Base-by-base conservation (phyloP, 2,113 vertebrate genomes). In the Corvus cornix region DNA sequence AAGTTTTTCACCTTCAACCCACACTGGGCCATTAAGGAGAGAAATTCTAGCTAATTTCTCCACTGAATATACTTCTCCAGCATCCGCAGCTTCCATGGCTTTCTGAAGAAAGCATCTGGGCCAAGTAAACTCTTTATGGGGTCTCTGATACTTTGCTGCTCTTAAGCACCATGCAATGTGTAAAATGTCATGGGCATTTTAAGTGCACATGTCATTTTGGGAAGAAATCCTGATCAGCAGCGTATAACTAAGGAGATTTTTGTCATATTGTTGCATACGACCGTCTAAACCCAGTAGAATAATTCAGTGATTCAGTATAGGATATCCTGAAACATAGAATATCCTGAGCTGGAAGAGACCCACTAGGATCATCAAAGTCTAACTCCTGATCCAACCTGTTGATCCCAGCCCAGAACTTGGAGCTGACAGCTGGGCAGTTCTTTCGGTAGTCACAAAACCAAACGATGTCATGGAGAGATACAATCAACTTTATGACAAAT, bases 121-220 rank as follows among this genome's bases (percentile, higher is more conserved):
- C 55, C 46, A 63, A 26, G 59, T 3, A 46, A 73, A 41, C 16
- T 24, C 33, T 27, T 68, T 18, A 10, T 9, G n/a, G 7, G 4
- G 21, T 64, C 20, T 73, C 48, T 49, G 49, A 49, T 0, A 13
- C 20, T 80, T 70, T 10, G 7, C 31, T 85, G 63, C 23, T 73
- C 31, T 31, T 39, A 52, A 79, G 66, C 3, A 3, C 41, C 23
- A 7, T 9, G 39, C 10, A 18, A 7, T 2, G 8, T 28, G 22
- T 55, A 43, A 86, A 83, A 23, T 0, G 0, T 5, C 44, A 28
- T 0, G 0, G 19, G 3, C 13, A 18, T 51, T 75, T 41, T 7
- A 78, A n/a, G 28, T 0, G 8, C 41, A 49, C 9, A 0, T 33
- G 16, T 35, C 19, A 9, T 44, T 83, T 73, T 10, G 39, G 64